phyloP scores from a whole-genome alignment of 2,113 vertebrate genomes.

The Phasianus colchicus region DNA sequence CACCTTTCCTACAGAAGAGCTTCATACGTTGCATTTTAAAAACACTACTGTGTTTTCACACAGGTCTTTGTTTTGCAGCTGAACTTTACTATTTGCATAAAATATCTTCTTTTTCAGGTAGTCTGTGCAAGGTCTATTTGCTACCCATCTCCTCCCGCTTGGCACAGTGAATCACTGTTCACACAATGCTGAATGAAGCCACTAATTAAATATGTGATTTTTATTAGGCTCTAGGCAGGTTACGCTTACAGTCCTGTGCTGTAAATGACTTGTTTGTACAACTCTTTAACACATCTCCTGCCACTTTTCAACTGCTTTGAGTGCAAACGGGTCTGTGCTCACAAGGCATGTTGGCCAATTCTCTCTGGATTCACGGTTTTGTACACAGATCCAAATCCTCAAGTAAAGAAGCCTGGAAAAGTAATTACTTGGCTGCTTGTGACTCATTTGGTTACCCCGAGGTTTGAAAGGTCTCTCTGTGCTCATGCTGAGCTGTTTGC shows the following conservation, averaged over 20 bases:
- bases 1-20: not conserved
- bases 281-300: not conserved
- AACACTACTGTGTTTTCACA: not conserved
- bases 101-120: not conserved
- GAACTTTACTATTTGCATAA: not conserved
- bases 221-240: constrained; percentile 47
- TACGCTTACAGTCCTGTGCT: constrained; percentile 39
- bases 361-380: not conserved
- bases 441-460: constrained; percentile 24
- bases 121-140: not conserved
- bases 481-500: not conserved
- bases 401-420: not conserved
- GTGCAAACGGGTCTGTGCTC: constrained; percentile 24
- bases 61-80: not conserved
- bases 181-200: constrained; percentile 58
- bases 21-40: not conserved
- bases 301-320: not conserved
- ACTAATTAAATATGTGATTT: constrained; percentile 63
- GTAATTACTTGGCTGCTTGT: constrained; percentile 12
- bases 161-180: constrained; percentile 46
- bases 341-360: not conserved
- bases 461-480: not conserved
- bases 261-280: constrained; percentile 52
- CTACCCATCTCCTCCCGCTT: not conserved
- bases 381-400: not conserved